These are phyloP conservation scores for Caenorhabditis briggsae DNA, from an alignment of 1,140 invertebrate genomes.

Conservation along the genomic window DNA sequence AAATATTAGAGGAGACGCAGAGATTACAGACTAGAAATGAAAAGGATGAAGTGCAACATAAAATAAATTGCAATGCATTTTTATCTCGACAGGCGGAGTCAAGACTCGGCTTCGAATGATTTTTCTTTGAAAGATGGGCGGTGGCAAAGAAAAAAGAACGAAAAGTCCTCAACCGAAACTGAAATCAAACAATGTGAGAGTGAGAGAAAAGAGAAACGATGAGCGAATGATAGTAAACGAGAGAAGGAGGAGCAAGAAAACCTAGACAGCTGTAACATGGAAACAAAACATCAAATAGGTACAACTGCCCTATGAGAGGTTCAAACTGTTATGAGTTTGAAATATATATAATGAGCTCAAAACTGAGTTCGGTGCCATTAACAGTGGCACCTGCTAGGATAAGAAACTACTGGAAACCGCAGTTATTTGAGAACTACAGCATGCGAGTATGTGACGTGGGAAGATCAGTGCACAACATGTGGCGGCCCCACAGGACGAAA, in stretches of 20 bases:
- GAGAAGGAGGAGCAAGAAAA: constrained; percentile 1
- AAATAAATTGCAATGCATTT: background rate
- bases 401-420: background rate
- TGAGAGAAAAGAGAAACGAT: background rate
- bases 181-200: constrained; percentile 54
- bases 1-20: background rate
- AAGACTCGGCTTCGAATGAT: background rate
- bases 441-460: background rate
- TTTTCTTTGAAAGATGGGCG: background rate
- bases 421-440: background rate
- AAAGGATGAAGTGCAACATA: background rate
- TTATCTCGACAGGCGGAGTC: too few species aligned
- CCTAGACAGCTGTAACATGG: background rate
- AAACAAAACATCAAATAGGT: background rate
- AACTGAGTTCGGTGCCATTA: too few species aligned
- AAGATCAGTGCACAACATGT: background rate
- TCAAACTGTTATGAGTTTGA: background rate
- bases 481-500: background rate
- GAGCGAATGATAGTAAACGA: background rate
- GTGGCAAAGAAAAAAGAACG: background rate
- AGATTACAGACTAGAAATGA: background rate
- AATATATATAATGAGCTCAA: background rate
- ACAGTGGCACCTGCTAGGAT: too few species aligned
- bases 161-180: constrained; percentile 37
- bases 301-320: background rate